Evolutionary conservation across 1,140 invertebrate species (phyloP).

Genomic region (Habropoda laboriosa): DNA sequence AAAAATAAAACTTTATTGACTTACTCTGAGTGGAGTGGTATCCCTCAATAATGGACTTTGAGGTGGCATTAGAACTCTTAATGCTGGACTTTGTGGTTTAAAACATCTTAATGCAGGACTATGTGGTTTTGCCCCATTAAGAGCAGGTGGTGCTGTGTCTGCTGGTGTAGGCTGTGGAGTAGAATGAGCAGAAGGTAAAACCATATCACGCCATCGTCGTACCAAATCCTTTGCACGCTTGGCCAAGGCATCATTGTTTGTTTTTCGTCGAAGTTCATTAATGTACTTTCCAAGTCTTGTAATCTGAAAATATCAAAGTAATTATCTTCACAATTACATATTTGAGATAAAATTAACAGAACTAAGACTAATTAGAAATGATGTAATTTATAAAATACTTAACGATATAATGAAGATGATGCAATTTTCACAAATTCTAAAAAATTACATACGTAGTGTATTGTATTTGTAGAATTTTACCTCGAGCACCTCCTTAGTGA

Average conservation of each 20-base stretch:
- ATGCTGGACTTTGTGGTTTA: conserved; percentile 77
- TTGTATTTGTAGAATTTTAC: conserved; percentile 80
- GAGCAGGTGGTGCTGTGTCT: conserved; percentile 75
- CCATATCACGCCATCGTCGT: conserved; percentile 93
- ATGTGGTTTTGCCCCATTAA: conserved; percentile 78
- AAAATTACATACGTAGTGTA: background rate
- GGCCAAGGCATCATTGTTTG: conserved; percentile 90
- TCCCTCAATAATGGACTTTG: conserved; percentile 78
- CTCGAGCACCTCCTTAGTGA: conserved; percentile 97
- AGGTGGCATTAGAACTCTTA: conserved; percentile 75
- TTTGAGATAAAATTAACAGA: background rate
- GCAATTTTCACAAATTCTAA: background rate
- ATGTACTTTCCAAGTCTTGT: conserved; percentile 96
- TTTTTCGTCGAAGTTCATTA: conserved; percentile 94
- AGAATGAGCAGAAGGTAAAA: conserved; percentile 84
- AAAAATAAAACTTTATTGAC: conserved; percentile 30
- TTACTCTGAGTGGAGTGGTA: conserved; percentile 74
- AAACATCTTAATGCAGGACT: conserved; percentile 74
- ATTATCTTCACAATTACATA: background rate
- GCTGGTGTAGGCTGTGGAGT: conserved; percentile 73
- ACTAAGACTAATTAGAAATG: background rate
- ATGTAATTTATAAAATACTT: background rate
- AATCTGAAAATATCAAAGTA: conserved; percentile 80
- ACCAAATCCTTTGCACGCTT: conserved; percentile 94
- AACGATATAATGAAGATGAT: background rate